Evolutionary conservation across 2,888 invertebrate genomes (phyloP).

Genomic region (Criorhina ranunculi): DNA sequence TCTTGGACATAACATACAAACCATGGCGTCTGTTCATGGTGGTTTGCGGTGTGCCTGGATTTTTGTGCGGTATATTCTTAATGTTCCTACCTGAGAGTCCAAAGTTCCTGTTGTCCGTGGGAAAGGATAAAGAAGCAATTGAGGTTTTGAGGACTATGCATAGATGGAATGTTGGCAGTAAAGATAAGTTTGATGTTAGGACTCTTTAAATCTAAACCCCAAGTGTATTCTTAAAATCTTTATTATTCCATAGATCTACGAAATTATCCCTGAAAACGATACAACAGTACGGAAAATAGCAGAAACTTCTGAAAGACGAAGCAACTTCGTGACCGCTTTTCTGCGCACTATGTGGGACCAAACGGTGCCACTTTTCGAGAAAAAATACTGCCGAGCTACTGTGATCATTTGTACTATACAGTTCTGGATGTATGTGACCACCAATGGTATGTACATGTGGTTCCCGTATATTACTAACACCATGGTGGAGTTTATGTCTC

Average conservation of each 20-base stretch:
- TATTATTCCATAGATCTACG: slow-evolving; percentile 72
- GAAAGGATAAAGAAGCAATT: slow-evolving; percentile 79
- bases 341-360: slow-evolving; percentile 81
- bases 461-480: slow-evolving; percentile 82
- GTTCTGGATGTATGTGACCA: slow-evolving; percentile 81
- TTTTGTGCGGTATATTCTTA: slow-evolving; percentile 79
- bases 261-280: slow-evolving; percentile 78
- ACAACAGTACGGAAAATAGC: slow-evolving; percentile 36
- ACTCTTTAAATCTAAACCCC: neutral
- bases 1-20: slow-evolving; percentile 80
- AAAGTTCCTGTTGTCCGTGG: slow-evolving; percentile 80
- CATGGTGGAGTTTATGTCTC: slow-evolving; percentile 79
- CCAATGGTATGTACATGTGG: slow-evolving; percentile 82
- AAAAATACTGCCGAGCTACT: slow-evolving; percentile 80
- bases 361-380: slow-evolving; percentile 81
- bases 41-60: slow-evolving; percentile 81
- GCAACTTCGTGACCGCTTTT: slow-evolving; percentile 76
- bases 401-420: slow-evolving; percentile 81
- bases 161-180: slow-evolving; percentile 78
- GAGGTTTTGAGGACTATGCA: slow-evolving; percentile 80
- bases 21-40: slow-evolving; percentile 82
- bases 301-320: slow-evolving; percentile 41
- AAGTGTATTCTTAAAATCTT: neutral
- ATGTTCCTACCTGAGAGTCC: slow-evolving; percentile 82
- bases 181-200: slow-evolving; percentile 74